Conservation (phyloP, 2,797 vertebrate species). For the Clarias platycephalus region DNA sequence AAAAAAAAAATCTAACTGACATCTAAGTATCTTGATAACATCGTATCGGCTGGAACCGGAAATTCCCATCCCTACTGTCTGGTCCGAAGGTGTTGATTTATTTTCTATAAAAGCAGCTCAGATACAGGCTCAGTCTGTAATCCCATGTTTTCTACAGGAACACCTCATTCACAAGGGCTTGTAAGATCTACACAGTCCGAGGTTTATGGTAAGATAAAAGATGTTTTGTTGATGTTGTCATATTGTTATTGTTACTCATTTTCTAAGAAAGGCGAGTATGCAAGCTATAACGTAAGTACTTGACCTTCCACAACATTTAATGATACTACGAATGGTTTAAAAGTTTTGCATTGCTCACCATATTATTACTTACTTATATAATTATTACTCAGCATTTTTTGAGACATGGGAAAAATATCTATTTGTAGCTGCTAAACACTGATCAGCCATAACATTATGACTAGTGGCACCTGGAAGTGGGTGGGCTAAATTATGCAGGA, state of each 20-base stretch:
- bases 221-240: not conserved
- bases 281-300: no score
- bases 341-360: not conserved
- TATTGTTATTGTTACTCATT: not conserved
- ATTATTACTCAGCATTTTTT: not conserved
- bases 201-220: not conserved
- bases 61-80: not conserved
- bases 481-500: no score
- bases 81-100: not conserved
- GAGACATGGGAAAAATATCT: not conserved
- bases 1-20: no score
- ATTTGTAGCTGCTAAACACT: not conserved
- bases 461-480: no score
- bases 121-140: not conserved
- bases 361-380: not conserved
- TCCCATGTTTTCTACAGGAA: not conserved
- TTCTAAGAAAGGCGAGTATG: no score
- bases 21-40: no score
- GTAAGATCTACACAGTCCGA: not conserved
- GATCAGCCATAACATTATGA: no score
- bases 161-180: not conserved
- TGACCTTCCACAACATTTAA: no score
- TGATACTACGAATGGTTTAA: no score
- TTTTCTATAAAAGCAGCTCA: not conserved
- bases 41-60: no score